Conservation (phyloP, 2,113 vertebrate genomes). For the Pandion haliaetus region DNA sequence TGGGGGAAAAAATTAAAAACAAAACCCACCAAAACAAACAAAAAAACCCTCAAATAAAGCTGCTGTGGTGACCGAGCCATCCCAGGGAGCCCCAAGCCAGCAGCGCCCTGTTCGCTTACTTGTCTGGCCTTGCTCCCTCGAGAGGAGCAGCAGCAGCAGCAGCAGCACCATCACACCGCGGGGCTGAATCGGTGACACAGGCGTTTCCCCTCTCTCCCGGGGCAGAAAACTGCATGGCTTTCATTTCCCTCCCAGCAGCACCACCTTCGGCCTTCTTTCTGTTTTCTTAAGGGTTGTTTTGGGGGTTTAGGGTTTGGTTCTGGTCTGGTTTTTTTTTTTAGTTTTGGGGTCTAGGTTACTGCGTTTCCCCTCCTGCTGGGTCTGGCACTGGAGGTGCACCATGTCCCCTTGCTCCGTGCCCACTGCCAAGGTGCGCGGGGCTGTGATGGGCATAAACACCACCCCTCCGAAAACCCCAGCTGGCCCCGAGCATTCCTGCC, state of each 20-base stretch:
- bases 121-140: not conserved
- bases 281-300: not conserved
- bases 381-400: fast-evolving
- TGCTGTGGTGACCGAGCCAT: not conserved
- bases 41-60: not conserved
- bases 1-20: not conserved
- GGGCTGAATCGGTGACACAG: not conserved
- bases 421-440: fast-evolving
- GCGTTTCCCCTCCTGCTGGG: not conserved
- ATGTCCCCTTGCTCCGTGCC: not conserved
- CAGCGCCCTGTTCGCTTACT: not conserved
- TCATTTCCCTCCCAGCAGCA: not conserved
- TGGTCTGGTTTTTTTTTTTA: not conserved
- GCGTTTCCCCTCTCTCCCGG: not conserved
- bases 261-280: not conserved
- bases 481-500: fast-evolving
- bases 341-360: not conserved
- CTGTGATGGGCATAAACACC: fast-evolving
- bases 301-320: not conserved
- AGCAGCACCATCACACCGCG: fast-evolving
- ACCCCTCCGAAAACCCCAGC: fast-evolving
- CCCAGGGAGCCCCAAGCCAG: not conserved
- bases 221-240: not conserved
- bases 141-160: not conserved
- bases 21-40: not conserved